A percentile compares a stretch with the other conserved stretches of the same genome.
phyloP scores from a whole-genome alignment of 2,888 invertebrate species.

The Dolichomitus sp. region DNA sequence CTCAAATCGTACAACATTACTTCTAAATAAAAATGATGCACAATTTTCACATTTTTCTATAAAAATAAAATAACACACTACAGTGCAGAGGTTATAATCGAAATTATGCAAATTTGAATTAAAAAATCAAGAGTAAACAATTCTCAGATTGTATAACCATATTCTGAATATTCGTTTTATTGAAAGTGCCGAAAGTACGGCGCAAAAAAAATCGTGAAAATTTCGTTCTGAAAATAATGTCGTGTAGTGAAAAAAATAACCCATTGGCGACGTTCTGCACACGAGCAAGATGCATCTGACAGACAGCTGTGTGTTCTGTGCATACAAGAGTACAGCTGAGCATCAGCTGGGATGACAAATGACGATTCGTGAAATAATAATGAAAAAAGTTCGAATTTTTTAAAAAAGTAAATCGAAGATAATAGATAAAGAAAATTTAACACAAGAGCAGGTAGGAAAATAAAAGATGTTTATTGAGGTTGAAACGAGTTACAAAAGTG shows the following conservation, averaged over 20 bases:
- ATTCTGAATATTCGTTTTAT: not conserved
- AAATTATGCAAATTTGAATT: too few relatives aligned
- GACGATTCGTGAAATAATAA: constrained; percentile 46
- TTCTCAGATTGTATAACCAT: not conserved
- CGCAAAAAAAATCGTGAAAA: not conserved
- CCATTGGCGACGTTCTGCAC: constrained; percentile 53
- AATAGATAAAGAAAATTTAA: not conserved
- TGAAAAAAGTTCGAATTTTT: constrained; percentile 1
- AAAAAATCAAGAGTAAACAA: not conserved
- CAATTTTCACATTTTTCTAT: not conserved
- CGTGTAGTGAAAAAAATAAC: constrained; percentile 44
- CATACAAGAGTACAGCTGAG: constrained; percentile 62
- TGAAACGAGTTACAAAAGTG: constrained; percentile 6
- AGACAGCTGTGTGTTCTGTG: constrained; percentile 62
- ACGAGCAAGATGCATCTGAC: constrained; percentile 39
- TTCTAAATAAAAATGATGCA: not conserved
- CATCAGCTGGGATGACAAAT: constrained; percentile 67
- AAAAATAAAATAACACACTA: not conserved
- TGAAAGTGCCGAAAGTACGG: not conserved
- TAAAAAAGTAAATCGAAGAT: not conserved
- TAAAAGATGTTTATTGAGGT: constrained; percentile 19
- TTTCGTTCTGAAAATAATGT: constrained; percentile 3
- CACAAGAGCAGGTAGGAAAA: constrained; percentile 1
- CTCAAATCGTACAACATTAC: not conserved
- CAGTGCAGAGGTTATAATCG: too few relatives aligned